Conservation (phyloP, 2,113 vertebrate species). For the Accipiter virgatus region DNA sequence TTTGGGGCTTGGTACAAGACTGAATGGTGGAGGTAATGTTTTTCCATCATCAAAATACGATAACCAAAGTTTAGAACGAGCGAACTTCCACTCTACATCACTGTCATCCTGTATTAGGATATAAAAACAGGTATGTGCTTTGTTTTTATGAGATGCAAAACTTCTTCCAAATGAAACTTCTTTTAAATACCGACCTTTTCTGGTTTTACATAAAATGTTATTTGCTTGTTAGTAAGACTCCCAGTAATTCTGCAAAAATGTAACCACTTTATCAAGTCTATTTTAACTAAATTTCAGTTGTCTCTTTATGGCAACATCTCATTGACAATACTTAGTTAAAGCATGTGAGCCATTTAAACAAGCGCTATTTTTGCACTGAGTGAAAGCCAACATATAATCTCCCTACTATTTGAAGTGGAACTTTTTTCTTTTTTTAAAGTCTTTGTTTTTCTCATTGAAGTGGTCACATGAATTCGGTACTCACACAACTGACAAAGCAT, state of each 20-base stretch:
- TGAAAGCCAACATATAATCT: neutral
- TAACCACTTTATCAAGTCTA: neutral
- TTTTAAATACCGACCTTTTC: neutral
- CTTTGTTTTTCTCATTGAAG: neutral
- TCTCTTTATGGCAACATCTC: neutral
- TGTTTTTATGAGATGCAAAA: neutral
- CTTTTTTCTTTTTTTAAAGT: neutral
- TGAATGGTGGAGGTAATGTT: constrained; percentile 88
- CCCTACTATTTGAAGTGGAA: neutral
- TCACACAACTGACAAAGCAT: neutral
- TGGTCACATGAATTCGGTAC: neutral
- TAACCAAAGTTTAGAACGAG: constrained; percentile 88
- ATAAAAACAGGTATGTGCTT: neutral
- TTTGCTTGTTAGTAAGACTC: neutral
- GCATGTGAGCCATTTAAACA: neutral
- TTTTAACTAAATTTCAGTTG: neutral
- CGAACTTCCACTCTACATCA: constrained; percentile 91
- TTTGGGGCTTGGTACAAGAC: constrained; percentile 88
- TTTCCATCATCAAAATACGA: constrained; percentile 90
- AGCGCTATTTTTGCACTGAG: neutral
- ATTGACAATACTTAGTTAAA: neutral
- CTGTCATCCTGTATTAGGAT: constrained; percentile 80
- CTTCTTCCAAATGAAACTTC: neutral
- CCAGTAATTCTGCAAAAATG: neutral
- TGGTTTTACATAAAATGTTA: neutral